Evolutionary conservation across 2,888 invertebrate genomes (phyloP), one percentile per base, ranked within the genome.

Genomic region (Drosophila cyrtoloma): DNA sequence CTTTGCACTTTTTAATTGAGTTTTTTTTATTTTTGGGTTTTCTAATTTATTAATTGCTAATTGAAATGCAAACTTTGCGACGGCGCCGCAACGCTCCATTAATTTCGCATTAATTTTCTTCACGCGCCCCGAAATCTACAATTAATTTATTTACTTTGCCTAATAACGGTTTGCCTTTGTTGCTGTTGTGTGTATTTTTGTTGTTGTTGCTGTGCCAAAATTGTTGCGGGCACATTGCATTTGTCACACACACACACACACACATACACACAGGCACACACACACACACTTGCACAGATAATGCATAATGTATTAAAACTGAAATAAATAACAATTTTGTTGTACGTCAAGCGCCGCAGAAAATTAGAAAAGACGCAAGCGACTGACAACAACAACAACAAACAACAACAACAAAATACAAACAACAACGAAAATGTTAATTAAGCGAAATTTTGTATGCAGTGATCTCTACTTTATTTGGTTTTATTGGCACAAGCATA

Each of bases 81-180:
- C 70, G 82, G 76, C 91, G 91, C 90, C 86, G 71, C 81, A 78
- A 64, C 79, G 87, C 91, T 91, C 87, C 91, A 87, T 87, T 87
- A 90, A 87, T 90, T 87, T 91, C 90, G 77, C 88, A 86, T 86
- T 86, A 78, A 87, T 89, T 86, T 87, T 74, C 79, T 71, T 89
- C 88, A 87, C 81, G 75, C 86, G 85, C 85, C 76, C 85, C 82
- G 83, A 81, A 83, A 81, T 75, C 65, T 62, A 67, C 78, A 86
- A 78, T 81, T 82, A 75, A 85, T 89, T 82, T 87, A 85, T 86
- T 85, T 79, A 85, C 85, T 85, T 86, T 84, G 84, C 67, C 72
- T 71, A 86, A 82, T 73, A 73, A 62, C 65, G 68, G 35, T 75
- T 35, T 59, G 12, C 57, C 26, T 3, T 26, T 26, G 26, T 26